These are phyloP conservation scores for Pomatorhinus ruficollis DNA, from an alignment of 2,113 vertebrate species.

Conservation along the genomic window DNA sequence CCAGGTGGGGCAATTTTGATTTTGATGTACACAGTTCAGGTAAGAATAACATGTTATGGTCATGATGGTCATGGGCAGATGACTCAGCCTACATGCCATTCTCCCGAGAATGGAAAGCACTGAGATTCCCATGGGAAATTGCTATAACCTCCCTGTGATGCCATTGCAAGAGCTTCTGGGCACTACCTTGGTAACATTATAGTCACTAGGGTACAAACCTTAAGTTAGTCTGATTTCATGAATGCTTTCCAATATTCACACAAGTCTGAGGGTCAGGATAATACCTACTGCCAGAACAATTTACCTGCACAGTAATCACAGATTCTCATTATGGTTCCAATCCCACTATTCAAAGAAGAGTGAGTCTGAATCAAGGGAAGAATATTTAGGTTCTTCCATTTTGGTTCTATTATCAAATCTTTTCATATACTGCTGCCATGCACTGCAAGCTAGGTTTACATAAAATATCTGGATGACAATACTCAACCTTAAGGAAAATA, in stretches of 20 bases:
- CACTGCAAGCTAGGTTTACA: background rate
- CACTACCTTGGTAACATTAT: background rate
- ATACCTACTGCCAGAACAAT: background rate
- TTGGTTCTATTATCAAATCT: background rate
- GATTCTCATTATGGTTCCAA: background rate
- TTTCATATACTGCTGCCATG: background rate
- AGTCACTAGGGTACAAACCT: fast-evolving
- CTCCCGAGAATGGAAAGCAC: fast-evolving
- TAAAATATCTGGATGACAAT: background rate
- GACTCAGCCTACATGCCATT: fast-evolving
- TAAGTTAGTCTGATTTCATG: background rate
- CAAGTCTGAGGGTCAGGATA: background rate
- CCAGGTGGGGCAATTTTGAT: background rate
- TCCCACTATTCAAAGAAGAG: background rate
- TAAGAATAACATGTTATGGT: background rate
- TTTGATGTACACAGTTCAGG: background rate
- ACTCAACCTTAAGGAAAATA: background rate
- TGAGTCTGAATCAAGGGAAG: background rate
- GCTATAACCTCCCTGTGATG: fast-evolving
- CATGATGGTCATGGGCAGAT: background rate
- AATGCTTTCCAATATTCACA: background rate
- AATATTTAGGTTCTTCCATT: background rate
- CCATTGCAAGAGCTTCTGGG: background rate
- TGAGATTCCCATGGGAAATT: background rate
- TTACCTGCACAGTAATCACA: background rate